Percentiles rank a stretch among this genome's conserved stretches.
Evolutionary conservation across 2,888 invertebrate species (phyloP).

Genomic region (Agrochola lota): DNA sequence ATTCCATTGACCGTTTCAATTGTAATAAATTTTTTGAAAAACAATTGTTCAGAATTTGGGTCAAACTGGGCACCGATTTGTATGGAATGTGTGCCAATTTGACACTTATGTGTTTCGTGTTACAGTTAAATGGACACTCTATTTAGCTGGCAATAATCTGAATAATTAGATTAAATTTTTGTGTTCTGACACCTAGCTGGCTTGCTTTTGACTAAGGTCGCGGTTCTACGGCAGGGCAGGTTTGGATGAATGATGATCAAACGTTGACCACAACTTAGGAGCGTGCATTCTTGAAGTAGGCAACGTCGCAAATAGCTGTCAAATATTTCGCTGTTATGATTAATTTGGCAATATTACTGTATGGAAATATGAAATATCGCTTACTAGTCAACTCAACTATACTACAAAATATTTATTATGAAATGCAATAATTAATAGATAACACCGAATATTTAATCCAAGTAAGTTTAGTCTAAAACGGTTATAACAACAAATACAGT

Average conservation of each 20-base stretch:
- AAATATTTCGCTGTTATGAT: too few relatives aligned
- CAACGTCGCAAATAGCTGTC: too few relatives aligned
- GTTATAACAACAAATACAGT: too few relatives aligned
- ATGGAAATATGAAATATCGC: too few relatives aligned
- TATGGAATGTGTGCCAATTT: slow-evolving; percentile 2
- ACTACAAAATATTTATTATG: too few relatives aligned
- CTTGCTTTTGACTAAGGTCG: too few relatives aligned
- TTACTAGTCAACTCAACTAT: too few relatives aligned
- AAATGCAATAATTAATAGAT: too few relatives aligned
- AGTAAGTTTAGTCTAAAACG: too few relatives aligned
- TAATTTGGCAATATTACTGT: too few relatives aligned
- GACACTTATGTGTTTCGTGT: neutral
- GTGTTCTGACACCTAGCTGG: neutral
- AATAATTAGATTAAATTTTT: neutral
- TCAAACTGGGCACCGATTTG: neutral
- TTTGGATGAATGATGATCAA: neutral
- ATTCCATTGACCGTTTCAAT: neutral
- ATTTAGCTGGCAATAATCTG: slow-evolving; percentile 1
- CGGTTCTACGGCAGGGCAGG: neutral
- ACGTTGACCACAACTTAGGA: neutral
- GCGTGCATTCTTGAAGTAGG: too few relatives aligned
- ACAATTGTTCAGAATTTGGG: neutral
- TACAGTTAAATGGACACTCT: neutral
- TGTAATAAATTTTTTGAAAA: neutral
- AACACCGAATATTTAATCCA: too few relatives aligned